Percentiles rank a stretch among this genome's conserved stretches.
Evolutionary conservation across 2,113 vertebrate species (phyloP).

Genomic region (zebrafish (Danio rerio)): GRCz12tu NC_133184.1:10101501-10102000

Average conservation of each 20-base stretch:
- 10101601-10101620: slow-evolving; percentile 70
- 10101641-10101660: slow-evolving; percentile 71
- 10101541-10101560: slow-evolving; percentile 66
- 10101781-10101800: slow-evolving; percentile 53
- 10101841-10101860: slow-evolving; percentile 64
- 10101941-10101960: slow-evolving; percentile 68
- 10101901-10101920: slow-evolving; percentile 66
- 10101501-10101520: slow-evolving; percentile 51
- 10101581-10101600: slow-evolving; percentile 72
- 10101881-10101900: slow-evolving; percentile 65
- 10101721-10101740: accelerated
- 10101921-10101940: slow-evolving; percentile 59
- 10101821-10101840: accelerated
- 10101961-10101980: slow-evolving; percentile 67
- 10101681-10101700: slow-evolving; percentile 63
- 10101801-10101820: accelerated
- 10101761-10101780: background rate
- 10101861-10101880: slow-evolving; percentile 53
- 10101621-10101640: slow-evolving; percentile 70
- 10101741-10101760: accelerated
- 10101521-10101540: slow-evolving; percentile 70
- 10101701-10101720: slow-evolving; percentile 63
- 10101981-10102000: slow-evolving; percentile 80
- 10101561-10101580: slow-evolving; percentile 59
- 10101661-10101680: slow-evolving; percentile 72